These are phyloP conservation scores for Pogonognathellus flavescens DNA, from an alignment of 1,140 invertebrate species.

Conservation along the genomic window DNA sequence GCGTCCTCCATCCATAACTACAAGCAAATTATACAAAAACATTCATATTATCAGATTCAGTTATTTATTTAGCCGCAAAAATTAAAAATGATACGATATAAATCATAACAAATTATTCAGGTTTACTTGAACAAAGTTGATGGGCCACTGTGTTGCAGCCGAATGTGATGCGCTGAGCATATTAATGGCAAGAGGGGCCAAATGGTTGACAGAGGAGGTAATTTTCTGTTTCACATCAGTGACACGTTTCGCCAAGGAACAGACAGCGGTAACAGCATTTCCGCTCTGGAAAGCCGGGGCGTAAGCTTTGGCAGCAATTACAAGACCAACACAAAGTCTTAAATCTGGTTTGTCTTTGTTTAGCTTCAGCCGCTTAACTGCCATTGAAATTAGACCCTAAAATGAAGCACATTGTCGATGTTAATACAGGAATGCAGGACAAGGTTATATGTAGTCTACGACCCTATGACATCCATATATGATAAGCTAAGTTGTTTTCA, in stretches of 20 bases:
- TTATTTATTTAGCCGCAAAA: no score
- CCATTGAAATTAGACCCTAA: constrained; percentile 55
- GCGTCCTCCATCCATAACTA: constrained; percentile 95
- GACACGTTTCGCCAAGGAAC: not conserved
- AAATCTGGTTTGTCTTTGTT: constrained; percentile 59
- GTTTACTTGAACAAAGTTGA: constrained; percentile 49
- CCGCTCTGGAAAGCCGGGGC: constrained; percentile 49
- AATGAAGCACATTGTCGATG: no score
- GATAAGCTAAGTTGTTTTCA: constrained; percentile 31
- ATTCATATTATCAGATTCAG: no score
- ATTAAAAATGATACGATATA: no score
- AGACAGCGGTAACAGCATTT: constrained; percentile 48
- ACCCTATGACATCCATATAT: no score
- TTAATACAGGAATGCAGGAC: no score
- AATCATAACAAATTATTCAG: no score
- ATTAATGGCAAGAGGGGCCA: constrained; percentile 9
- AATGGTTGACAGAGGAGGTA: constrained; percentile 3
- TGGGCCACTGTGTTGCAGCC: constrained; percentile 46
- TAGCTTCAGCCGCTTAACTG: constrained; percentile 55
- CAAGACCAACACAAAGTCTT: constrained; percentile 45
- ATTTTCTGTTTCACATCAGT: constrained; percentile 60
- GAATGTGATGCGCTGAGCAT: not conserved
- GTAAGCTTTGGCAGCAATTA: constrained; percentile 43
- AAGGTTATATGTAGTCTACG: no score
- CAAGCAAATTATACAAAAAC: constrained; percentile 67